Evolutionary conservation across 2,888 invertebrate genomes (phyloP), one percentile per base, ranked within the genome.

Genomic region (Sarcophaga rosellei): DNA sequence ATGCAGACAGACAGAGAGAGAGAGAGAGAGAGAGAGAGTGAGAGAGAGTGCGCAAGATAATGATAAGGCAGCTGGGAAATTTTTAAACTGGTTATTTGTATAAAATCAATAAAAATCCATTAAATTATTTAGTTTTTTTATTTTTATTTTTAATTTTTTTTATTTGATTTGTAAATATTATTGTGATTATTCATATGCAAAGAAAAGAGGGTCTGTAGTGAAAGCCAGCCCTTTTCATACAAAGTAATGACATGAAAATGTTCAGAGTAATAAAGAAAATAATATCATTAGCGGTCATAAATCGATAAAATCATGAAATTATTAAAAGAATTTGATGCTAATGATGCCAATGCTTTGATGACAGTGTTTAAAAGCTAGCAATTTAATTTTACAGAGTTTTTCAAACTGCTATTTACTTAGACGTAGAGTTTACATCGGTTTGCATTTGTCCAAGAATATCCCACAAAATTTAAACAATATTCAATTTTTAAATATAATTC

Each of bases 21-120:
- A 35, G 35, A 35, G 35, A 35, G 35, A 25, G 25, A 6, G 25
- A 4, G 35, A 35, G 5, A 6, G 6, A 6, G 35, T 1, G 35
- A 35, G 35, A 0, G 35, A 35, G 35, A 35, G 35, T 8, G 15
- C 20, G 4, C 3, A 63, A 17, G 45, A 57, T n/a, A 25, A 70
- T 83, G 68, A 73, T 70, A 66, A 81, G 84, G 82, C 89, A 88
- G 90, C 89, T 88, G 91, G 90, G 90, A 90, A 91, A 91, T 88
- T 89, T 86, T 80, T 68, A 84, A 91, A 91, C 91, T 88, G 91
- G 91, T 91, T 91, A 90, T 23, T 23, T 23, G 44, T 73, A 47
- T 15, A n/a, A 74, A 85, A 78, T 75, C 70, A 79, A 85, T 82
- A 68, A 77, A 73, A 74, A 86, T 81, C 74, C 66, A 81, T 84